A percentile compares a stretch with the other conserved stretches of the same genome.
Evolutionary conservation across 1,140 invertebrate genomes (phyloP).

Genomic region (Pomacea maculata): DNA sequence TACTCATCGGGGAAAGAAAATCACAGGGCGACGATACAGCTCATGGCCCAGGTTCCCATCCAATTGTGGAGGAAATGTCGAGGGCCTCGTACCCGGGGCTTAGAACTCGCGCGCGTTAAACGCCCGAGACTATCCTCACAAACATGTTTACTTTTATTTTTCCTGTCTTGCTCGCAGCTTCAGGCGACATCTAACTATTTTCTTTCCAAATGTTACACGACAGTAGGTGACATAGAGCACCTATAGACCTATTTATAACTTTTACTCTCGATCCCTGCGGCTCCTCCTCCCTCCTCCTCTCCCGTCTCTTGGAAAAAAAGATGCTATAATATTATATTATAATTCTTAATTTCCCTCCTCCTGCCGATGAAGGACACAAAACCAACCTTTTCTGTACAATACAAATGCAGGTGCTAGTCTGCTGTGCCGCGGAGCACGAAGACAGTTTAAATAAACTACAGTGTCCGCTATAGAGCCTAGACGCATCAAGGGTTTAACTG

Average conservation of each 20-base stretch:
- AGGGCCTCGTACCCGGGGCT: constrained; percentile 1
- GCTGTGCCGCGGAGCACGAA: too few relatives aligned
- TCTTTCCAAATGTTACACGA: constrained; percentile 11
- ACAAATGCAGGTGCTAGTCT: too few relatives aligned
- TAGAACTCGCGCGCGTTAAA: constrained; percentile 1
- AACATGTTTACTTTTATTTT: constrained; percentile 2
- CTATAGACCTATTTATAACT: constrained; percentile 1
- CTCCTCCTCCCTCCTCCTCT: background rate
- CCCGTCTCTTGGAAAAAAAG: background rate
- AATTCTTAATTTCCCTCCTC: too few relatives aligned
- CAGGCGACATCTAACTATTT: constrained; percentile 15
- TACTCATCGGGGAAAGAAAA: constrained; percentile 15
- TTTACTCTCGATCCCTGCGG: background rate
- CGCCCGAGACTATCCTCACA: background rate
- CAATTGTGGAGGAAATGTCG: constrained; percentile 11
- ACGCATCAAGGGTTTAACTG: too few relatives aligned
- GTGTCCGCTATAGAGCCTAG: too few relatives aligned
- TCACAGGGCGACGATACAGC: constrained; percentile 6
- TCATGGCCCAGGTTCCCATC: constrained; percentile 7
- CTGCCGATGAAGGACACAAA: too few relatives aligned
- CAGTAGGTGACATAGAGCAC: constrained; percentile 4
- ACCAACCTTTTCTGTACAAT: too few relatives aligned
- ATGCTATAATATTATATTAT: background rate
- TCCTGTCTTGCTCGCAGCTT: background rate
- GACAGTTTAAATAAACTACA: too few relatives aligned